Conservation (phyloP, 2,888 invertebrate species). For the Campoplex capitator region DNA sequence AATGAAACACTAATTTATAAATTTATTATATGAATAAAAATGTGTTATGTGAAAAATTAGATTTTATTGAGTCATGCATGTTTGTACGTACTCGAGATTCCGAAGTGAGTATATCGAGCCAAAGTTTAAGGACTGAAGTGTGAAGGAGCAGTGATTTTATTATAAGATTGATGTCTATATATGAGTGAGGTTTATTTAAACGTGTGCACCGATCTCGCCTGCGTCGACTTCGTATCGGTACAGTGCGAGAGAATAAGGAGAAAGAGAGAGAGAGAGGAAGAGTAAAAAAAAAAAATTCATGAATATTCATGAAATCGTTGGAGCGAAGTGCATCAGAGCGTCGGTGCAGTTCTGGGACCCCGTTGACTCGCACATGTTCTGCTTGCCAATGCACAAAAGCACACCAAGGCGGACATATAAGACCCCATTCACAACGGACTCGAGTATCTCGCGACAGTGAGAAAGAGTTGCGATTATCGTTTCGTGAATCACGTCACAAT, state of each 20-base stretch:
- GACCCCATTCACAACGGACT: conserved; percentile 73
- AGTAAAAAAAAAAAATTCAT: conserved; percentile 76
- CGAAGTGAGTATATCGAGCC: conserved; percentile 39
- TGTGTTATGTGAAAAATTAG: not conserved
- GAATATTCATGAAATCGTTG: conserved; percentile 80
- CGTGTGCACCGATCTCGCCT: conserved; percentile 2
- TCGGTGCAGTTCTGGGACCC: conserved; percentile 55
- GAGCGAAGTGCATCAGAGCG: conserved; percentile 69
- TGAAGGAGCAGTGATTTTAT: conserved; percentile 11
- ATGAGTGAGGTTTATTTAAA: conserved; percentile 26
- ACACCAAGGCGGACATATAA: conserved; percentile 58
- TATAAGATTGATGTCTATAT: conserved; percentile 28
- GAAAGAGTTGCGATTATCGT: conserved; percentile 71
- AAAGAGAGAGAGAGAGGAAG: conserved; percentile 69
- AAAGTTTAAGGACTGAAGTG: conserved; percentile 17
- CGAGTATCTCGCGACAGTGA: conserved; percentile 69
- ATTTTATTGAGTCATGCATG: too few relatives aligned
- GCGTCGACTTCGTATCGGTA: conserved; percentile 19
- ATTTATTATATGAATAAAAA: too few relatives aligned
- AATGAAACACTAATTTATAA: not conserved
- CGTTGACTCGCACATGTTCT: conserved; percentile 29
- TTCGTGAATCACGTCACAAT: conserved; percentile 38
- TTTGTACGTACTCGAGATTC: not conserved
- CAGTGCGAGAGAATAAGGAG: conserved; percentile 26
- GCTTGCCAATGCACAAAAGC: conserved; percentile 51